Evolutionary conservation across 2,888 invertebrate genomes (phyloP).

Genomic region (Phrixothrix hirtus): DNA sequence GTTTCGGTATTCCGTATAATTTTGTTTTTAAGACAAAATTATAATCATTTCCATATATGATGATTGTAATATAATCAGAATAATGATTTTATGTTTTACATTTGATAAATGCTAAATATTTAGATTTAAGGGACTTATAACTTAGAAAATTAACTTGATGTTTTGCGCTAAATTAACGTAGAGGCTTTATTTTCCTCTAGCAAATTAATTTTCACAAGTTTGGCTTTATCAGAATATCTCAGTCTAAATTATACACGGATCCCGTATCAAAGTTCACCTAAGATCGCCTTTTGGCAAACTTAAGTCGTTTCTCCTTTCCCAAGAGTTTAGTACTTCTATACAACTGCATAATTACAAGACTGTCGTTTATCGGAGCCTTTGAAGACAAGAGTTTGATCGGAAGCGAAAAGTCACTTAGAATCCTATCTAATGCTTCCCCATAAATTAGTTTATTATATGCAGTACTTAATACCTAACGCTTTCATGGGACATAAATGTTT

Average conservation of each 20-base stretch:
- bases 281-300: slow-evolving; percentile 29
- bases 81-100: background rate
- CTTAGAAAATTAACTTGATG: slow-evolving; percentile 20
- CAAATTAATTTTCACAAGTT: slow-evolving; percentile 27
- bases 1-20: no score
- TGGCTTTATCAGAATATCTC: slow-evolving; percentile 25
- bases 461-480: no score
- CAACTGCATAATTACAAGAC: slow-evolving; percentile 27
- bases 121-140: background rate
- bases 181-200: slow-evolving; percentile 20
- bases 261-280: slow-evolving; percentile 26
- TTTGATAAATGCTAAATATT: background rate
- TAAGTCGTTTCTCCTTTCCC: slow-evolving; percentile 21
- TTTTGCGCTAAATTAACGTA: slow-evolving; percentile 22
- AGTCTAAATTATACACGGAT: slow-evolving; percentile 28
- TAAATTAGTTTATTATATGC: slow-evolving; percentile 18
- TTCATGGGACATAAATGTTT: no score
- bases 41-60: no score
- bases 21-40: no score
- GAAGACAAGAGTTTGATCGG: slow-evolving; percentile 20
- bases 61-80: background rate
- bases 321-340: slow-evolving; percentile 23
- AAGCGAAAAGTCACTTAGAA: slow-evolving; percentile 22
- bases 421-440: slow-evolving; percentile 13
- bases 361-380: slow-evolving; percentile 22